Percentiles rank a stretch among this genome's conserved stretches.
Evolutionary conservation across 2,797 vertebrate species (phyloP).

Genomic region (Hemitrygon akajei): DNA sequence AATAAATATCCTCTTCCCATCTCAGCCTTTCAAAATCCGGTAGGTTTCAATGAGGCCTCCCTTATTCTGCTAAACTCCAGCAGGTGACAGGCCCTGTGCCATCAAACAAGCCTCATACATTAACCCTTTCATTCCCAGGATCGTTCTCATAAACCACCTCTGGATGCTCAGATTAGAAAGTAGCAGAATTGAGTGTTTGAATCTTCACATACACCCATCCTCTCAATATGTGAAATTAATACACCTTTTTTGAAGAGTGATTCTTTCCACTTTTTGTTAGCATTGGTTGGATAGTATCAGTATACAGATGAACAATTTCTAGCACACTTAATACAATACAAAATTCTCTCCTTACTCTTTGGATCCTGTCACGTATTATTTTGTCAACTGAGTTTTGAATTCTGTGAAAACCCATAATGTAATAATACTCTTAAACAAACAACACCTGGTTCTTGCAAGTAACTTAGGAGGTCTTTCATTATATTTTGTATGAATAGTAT

Average conservation of each 20-base stretch:
- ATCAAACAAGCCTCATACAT: too few relatives aligned
- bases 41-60: too few relatives aligned
- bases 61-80: too few relatives aligned
- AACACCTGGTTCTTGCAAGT: not conserved
- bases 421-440: not conserved
- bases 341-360: not conserved
- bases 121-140: too few relatives aligned
- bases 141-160: too few relatives aligned
- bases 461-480: too few relatives aligned
- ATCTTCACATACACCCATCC: not conserved
- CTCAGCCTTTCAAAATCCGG: too few relatives aligned
- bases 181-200: not conserved
- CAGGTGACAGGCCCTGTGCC: too few relatives aligned
- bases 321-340: not conserved
- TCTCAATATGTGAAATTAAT: not conserved
- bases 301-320: not conserved
- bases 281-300: not conserved
- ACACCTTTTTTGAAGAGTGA: not conserved
- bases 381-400: not conserved
- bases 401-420: not conserved
- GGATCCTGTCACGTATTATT: not conserved
- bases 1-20: not conserved
- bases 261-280: not conserved
- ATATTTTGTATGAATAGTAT: not conserved
- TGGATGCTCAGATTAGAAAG: not conserved